These are phyloP conservation scores for Rhincodon typus DNA, from an alignment of 2,797 vertebrate genomes.

Conservation along the genomic window DNA sequence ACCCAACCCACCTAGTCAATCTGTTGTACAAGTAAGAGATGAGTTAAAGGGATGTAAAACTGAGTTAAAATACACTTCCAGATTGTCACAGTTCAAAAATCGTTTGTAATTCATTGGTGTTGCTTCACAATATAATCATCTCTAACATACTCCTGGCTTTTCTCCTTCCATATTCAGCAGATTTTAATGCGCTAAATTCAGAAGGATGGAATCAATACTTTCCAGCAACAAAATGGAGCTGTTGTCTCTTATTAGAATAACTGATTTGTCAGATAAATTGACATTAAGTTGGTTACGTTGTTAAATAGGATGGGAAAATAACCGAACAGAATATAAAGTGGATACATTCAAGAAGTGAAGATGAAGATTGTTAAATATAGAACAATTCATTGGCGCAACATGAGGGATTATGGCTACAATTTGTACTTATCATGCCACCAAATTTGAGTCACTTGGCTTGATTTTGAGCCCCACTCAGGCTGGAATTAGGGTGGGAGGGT, in stretches of 20 bases:
- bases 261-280: constrained; percentile 12
- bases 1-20: neutral
- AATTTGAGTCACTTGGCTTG: neutral
- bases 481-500: neutral
- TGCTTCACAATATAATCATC: neutral
- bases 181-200: neutral
- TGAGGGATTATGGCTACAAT: neutral
- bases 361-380: neutral
- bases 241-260: neutral
- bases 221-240: neutral
- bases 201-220: neutral
- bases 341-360: neutral
- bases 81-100: neutral
- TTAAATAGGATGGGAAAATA: neutral
- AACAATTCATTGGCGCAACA: neutral
- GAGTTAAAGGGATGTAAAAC: neutral
- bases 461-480: neutral
- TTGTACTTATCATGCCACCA: neutral
- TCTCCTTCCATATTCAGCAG: neutral
- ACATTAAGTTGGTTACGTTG: neutral
- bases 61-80: neutral
- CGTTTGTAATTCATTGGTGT: neutral
- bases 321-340: neutral
- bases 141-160: neutral
- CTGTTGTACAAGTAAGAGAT: neutral